Evolutionary conservation across 1,140 invertebrate genomes (phyloP).

Genomic region (Drosophila ambigua): DNA sequence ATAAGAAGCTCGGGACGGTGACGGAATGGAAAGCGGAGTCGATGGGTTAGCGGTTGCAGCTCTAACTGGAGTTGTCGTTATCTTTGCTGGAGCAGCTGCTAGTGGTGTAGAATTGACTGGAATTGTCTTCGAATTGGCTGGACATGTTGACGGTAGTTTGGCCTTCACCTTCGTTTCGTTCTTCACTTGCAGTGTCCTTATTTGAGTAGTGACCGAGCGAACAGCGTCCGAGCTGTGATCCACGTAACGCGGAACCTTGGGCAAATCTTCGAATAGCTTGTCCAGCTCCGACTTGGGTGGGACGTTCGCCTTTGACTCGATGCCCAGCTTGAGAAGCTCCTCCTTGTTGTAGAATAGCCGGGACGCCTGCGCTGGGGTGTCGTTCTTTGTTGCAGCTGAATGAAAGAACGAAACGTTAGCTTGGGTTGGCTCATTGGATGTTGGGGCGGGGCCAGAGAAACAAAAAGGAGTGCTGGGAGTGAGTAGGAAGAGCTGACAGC

Average conservation of each 20-base stretch:
- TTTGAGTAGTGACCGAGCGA: constrained; percentile 25
- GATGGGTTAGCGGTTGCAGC: too few relatives aligned
- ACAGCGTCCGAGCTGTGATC: constrained; percentile 31
- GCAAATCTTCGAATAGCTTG: constrained; percentile 58
- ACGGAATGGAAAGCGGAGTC: too few relatives aligned
- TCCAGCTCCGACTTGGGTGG: constrained; percentile 46
- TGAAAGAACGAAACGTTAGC: not conserved
- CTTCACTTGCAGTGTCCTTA: constrained; percentile 34
- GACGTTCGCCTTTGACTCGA: not conserved
- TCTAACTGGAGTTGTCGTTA: too few relatives aligned
- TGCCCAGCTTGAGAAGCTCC: constrained; percentile 38
- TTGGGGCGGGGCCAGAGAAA: constrained; percentile 12
- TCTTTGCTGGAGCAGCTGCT: too few relatives aligned
- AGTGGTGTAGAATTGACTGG: not conserved
- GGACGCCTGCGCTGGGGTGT: constrained; percentile 5
- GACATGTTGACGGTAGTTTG: not conserved
- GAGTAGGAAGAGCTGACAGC: not conserved
- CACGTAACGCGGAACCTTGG: constrained; percentile 49
- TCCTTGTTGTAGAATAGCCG: constrained; percentile 53
- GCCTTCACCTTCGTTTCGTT: not conserved
- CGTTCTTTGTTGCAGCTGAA: constrained; percentile 30
- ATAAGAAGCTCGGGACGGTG: too few relatives aligned
- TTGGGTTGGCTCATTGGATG: not conserved
- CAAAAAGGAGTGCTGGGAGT: constrained; percentile 23
- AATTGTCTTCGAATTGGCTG: not conserved